These are phyloP conservation scores for Leptopilina drosophilae DNA, from an alignment of 2,888 invertebrate genomes.

Conservation along the genomic window DNA sequence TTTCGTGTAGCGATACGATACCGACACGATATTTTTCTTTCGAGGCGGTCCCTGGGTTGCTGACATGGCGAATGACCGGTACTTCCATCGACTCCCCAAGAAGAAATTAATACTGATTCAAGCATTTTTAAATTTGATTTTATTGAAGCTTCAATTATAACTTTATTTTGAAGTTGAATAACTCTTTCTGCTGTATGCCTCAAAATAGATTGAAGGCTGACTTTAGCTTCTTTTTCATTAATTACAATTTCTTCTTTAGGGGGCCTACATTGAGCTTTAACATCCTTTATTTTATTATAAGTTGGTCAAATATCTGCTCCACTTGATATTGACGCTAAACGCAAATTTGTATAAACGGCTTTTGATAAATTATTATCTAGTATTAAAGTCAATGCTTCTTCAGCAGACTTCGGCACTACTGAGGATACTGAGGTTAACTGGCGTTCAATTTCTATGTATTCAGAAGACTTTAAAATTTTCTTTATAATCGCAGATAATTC, in stretches of 20 bases:
- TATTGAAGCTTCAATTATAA: too few relatives aligned
- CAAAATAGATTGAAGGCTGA: conserved; percentile 35
- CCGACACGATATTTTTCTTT: too few relatives aligned
- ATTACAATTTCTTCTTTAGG: conserved; percentile 37
- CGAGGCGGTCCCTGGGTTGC: too few relatives aligned
- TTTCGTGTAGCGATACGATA: too few relatives aligned
- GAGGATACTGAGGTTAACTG: conserved; percentile 3
- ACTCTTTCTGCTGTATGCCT: neutral
- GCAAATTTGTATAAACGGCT: too few relatives aligned
- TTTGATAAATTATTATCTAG: too few relatives aligned
- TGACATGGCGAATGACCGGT: neutral
- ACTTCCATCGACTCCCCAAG: conserved; percentile 1
- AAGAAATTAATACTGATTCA: conserved; percentile 16
- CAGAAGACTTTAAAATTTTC: neutral
- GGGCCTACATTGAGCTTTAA: too few relatives aligned
- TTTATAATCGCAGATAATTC: neutral
- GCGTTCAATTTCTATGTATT: neutral
- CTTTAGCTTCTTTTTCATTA: conserved; percentile 35
- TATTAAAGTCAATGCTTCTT: neutral
- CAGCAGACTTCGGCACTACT: conserved; percentile 37
- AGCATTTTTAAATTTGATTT: neutral
- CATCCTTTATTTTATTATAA: too few relatives aligned
- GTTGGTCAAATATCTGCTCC: too few relatives aligned
- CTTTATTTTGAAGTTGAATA: too few relatives aligned
- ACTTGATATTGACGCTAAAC: too few relatives aligned